phyloP scores from a whole-genome alignment of 2,113 vertebrate species.

The Xiphorhynchus elegans region DNA sequence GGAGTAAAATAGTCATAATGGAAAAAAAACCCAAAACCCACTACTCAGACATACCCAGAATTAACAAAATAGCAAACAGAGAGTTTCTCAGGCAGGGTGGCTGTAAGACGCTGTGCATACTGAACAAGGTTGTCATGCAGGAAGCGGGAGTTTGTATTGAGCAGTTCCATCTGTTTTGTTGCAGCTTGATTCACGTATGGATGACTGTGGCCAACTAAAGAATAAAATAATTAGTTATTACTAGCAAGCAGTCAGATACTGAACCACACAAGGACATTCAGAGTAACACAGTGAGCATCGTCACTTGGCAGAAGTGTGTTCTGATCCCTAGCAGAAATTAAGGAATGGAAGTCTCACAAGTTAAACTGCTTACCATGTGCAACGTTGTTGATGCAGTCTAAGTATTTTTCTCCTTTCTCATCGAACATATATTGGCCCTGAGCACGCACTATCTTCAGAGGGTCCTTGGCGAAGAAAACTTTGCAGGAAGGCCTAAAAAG shows the following conservation, averaged over 20 bases:
- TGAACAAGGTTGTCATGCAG: constrained; percentile 93
- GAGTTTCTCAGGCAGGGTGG: constrained; percentile 87
- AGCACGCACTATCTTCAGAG: constrained; percentile 91
- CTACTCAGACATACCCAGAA: constrained; percentile 84
- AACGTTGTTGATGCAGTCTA: constrained; percentile 98
- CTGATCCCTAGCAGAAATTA: neutral
- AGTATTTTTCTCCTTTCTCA: constrained; percentile 85
- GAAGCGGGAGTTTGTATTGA: constrained; percentile 96
- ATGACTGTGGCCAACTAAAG: constrained; percentile 92
- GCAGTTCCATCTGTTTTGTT: constrained; percentile 89
- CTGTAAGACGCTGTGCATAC: constrained; percentile 87
- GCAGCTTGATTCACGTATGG: constrained; percentile 89
- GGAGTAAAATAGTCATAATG: neutral
- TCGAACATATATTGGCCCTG: constrained; percentile 95
- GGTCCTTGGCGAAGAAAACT: constrained; percentile 93
- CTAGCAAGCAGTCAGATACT: neutral
- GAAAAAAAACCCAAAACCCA: neutral
- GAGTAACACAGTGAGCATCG: neutral
- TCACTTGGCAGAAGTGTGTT: neutral
- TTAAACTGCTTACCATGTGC: constrained; percentile 85
- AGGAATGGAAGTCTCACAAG: neutral
- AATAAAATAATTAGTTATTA: neutral
- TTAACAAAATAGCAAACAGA: constrained; percentile 97
- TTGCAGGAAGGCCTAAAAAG: constrained; percentile 91
- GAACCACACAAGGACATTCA: neutral